Conservation (phyloP, 2,113 vertebrate species). For the Origma solitaria region DNA sequence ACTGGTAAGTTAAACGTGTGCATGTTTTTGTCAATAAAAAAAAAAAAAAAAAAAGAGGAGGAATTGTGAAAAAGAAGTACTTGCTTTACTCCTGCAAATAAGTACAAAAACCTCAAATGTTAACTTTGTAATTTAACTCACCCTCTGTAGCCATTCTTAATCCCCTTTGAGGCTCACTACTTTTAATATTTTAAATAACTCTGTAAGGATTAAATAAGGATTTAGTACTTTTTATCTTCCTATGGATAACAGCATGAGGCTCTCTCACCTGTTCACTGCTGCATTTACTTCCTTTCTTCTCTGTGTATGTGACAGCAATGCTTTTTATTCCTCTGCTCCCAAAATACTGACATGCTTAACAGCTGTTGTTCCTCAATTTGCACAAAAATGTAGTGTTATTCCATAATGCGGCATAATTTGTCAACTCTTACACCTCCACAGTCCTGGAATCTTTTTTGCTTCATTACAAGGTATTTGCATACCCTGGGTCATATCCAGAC, state of each 20-base stretch:
- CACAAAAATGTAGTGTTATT: constrained; percentile 19
- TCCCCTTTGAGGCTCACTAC: background rate
- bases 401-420: background rate
- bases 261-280: background rate
- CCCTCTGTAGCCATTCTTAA: background rate
- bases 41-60: background rate
- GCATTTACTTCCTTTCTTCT: background rate
- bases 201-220: constrained; percentile 51
- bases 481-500: background rate
- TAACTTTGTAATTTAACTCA: constrained; percentile 25
- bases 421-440: background rate
- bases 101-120: background rate
- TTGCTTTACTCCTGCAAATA: background rate
- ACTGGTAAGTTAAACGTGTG: background rate
- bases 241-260: background rate
- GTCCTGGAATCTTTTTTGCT: constrained; percentile 6
- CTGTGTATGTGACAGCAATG: background rate
- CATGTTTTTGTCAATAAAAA: background rate
- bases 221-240: constrained; percentile 36
- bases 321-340: background rate
- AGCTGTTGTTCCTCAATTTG: constrained; percentile 29
- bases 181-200: constrained; percentile 61
- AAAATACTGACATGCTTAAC: constrained; percentile 6
- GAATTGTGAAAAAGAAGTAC: background rate
- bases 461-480: constrained; percentile 22